Conservation (phyloP, 2,113 vertebrate genomes). For the Promerops cafer region DNA sequence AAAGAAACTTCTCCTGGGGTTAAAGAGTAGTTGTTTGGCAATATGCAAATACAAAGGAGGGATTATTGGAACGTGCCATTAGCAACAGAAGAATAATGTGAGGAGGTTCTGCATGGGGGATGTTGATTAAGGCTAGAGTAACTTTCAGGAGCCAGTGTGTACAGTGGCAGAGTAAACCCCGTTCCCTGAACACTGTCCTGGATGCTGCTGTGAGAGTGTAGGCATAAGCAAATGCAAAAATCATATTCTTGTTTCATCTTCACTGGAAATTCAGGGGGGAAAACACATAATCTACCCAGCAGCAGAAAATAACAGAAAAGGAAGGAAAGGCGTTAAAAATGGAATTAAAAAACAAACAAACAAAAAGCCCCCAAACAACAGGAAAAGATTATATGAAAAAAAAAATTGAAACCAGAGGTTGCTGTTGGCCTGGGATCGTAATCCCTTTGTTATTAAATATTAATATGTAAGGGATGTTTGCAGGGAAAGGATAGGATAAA, state of each 20-base stretch:
- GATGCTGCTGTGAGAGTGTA: background rate
- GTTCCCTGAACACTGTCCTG: background rate
- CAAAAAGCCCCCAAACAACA: background rate
- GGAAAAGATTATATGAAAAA: background rate
- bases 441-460: background rate
- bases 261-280: background rate
- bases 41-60: background rate
- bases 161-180: background rate
- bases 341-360: background rate
- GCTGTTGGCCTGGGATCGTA: background rate
- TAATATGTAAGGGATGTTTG: slow-evolving; percentile 17
- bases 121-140: background rate
- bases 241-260: background rate
- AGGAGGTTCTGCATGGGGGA: background rate
- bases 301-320: background rate
- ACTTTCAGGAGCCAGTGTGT: background rate
- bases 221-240: background rate
- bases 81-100: background rate
- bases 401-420: background rate
- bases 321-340: background rate
- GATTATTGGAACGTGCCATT: background rate
- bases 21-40: background rate
- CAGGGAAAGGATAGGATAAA: background rate
- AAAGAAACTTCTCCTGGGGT: background rate
- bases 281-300: background rate